Evolutionary conservation across 2,888 invertebrate genomes (phyloP).

Genomic region (Mechanitis mazaeus): DNA sequence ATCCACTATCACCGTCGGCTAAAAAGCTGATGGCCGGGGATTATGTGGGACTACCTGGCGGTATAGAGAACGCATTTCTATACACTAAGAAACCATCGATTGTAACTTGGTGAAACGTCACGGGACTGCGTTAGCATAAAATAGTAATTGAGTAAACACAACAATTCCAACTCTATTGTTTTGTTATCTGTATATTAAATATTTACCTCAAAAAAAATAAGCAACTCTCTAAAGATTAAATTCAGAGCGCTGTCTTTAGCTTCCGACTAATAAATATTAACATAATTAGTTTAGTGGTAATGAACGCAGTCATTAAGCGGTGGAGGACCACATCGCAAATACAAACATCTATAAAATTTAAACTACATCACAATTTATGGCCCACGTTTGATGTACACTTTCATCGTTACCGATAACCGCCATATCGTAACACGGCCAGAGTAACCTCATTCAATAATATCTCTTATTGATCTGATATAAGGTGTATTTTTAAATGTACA

Average conservation of each 20-base stretch:
- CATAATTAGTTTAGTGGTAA: constrained; percentile 21
- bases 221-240: too few relatives aligned
- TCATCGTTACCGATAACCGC: constrained; percentile 27
- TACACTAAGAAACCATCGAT: too few relatives aligned
- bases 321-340: constrained; percentile 11
- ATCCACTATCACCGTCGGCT: too few relatives aligned
- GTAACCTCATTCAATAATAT: not conserved
- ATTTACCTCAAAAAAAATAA: too few relatives aligned
- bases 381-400: constrained; percentile 29
- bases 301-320: constrained; percentile 13
- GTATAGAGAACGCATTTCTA: too few relatives aligned
- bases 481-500: not conserved
- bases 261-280: constrained; percentile 18
- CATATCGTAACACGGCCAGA: constrained; percentile 9
- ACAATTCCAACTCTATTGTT: too few relatives aligned
- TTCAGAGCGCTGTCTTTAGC: not conserved
- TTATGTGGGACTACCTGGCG: too few relatives aligned
- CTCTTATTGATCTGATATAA: not conserved
- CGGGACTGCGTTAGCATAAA: too few relatives aligned
- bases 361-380: constrained; percentile 26
- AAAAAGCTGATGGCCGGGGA: too few relatives aligned
- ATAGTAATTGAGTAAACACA: too few relatives aligned
- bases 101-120: too few relatives aligned
- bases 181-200: too few relatives aligned
- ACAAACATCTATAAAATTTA: constrained; percentile 19